phyloP scores from a whole-genome alignment of 2,888 invertebrate species.

The Nudaria mundana region DNA sequence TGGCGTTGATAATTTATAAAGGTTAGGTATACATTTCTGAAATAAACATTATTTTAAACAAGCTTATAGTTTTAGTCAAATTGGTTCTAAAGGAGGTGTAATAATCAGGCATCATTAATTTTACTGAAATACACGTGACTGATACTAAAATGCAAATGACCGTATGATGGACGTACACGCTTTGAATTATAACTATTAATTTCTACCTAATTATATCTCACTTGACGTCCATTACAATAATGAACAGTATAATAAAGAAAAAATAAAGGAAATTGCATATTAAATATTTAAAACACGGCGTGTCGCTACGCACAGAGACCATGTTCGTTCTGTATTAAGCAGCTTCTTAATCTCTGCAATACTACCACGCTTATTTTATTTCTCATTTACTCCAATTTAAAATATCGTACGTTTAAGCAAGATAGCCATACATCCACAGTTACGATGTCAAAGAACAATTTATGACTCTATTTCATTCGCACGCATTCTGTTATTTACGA shows the following conservation, averaged over 20 bases:
- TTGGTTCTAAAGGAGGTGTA: slow-evolving; percentile 9
- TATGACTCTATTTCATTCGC: slow-evolving; percentile 58
- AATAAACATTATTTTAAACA: too few relatives aligned
- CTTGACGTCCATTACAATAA: slow-evolving; percentile 60
- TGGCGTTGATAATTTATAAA: too few relatives aligned
- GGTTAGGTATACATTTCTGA: too few relatives aligned
- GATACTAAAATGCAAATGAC: slow-evolving; percentile 37
- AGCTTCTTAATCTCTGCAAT: slow-evolving; percentile 73
- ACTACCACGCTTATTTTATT: slow-evolving; percentile 35
- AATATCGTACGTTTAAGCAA: slow-evolving; percentile 41
- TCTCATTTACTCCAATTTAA: slow-evolving; percentile 48
- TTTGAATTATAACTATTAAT: slow-evolving; percentile 50
- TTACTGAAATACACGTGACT: slow-evolving; percentile 20
- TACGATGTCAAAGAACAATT: slow-evolving; percentile 32
- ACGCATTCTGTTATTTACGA: slow-evolving; percentile 39
- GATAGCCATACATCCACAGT: slow-evolving; percentile 35
- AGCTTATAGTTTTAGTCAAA: too few relatives aligned
- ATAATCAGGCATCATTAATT: slow-evolving; percentile 12
- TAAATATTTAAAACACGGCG: slow-evolving; percentile 75
- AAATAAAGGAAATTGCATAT: slow-evolving; percentile 76
- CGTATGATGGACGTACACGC: slow-evolving; percentile 34
- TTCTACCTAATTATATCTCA: slow-evolving; percentile 56
- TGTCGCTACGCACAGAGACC: slow-evolving; percentile 71
- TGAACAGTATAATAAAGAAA: slow-evolving; percentile 52
- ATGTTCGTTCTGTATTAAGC: slow-evolving; percentile 72